phyloP scores from a whole-genome alignment of 2,797 vertebrate genomes.

The Trachops cirrhosus region DNA sequence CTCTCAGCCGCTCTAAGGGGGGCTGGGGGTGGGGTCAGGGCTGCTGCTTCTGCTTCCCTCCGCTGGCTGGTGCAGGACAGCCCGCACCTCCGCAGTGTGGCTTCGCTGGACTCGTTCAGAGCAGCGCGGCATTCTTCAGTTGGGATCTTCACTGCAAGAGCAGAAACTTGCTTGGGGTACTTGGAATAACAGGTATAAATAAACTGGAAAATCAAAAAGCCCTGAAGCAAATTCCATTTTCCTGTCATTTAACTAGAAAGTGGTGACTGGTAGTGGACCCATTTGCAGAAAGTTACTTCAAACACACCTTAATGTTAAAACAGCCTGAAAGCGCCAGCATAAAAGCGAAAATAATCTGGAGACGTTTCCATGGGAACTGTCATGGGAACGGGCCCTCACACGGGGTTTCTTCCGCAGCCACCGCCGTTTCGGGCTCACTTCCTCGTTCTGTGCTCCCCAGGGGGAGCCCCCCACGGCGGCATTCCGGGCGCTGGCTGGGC shows the following conservation, averaged over 20 bases:
- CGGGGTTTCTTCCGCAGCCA: neutral
- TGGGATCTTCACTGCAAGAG: neutral
- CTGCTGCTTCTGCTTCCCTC: neutral
- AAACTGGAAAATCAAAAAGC: constrained; percentile 3
- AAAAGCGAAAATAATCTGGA: neutral
- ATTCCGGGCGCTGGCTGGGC: neutral
- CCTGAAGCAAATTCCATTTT: constrained; percentile 4
- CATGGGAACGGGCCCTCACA: neutral
- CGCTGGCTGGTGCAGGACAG: neutral
- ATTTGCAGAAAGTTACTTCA: neutral
- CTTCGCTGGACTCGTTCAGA: neutral
- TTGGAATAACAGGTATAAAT: neutral
- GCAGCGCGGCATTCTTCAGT: neutral
- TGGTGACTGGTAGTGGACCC: neutral
- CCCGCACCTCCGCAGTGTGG: neutral
- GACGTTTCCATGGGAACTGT: neutral
- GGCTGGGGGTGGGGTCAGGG: too few relatives aligned
- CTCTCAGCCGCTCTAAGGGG: neutral
- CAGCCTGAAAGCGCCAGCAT: neutral
- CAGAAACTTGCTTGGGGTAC: neutral
- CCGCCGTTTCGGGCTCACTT: neutral
- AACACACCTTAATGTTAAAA: constrained; percentile 15
- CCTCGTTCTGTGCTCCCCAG: neutral
- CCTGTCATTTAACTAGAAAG: neutral
- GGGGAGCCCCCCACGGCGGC: neutral